These are phyloP conservation scores for Euura saliciscinereae DNA, from an alignment of 1,140 invertebrate genomes.

Conservation along the genomic window DNA sequence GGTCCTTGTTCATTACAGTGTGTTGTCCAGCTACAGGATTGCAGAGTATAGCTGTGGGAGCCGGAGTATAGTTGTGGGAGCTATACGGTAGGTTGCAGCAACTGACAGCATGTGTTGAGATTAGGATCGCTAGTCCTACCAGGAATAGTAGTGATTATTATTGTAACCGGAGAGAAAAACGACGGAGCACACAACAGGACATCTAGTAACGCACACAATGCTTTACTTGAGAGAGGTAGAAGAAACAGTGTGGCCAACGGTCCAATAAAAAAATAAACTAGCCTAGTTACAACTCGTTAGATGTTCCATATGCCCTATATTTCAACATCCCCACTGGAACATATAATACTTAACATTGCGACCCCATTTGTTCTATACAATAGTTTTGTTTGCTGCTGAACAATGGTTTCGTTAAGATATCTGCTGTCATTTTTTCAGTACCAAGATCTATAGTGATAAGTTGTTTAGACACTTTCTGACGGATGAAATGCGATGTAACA, in stretches of 20 bases:
- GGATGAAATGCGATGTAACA: conserved; percentile 2
- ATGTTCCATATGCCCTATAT: not conserved
- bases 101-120: too few relatives aligned
- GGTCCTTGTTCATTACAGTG: too few relatives aligned
- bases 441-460: conserved; percentile 28
- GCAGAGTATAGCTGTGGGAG: too few relatives aligned
- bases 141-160: too few relatives aligned
- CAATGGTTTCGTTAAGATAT: conserved; percentile 38
- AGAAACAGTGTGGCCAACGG: not conserved
- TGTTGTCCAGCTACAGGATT: too few relatives aligned
- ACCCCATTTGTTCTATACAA: not conserved
- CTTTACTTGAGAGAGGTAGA: not conserved
- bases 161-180: too few relatives aligned
- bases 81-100: too few relatives aligned
- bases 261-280: not conserved
- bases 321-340: not conserved
- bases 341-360: not conserved
- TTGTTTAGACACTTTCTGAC: conserved; percentile 22
- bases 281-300: not conserved
- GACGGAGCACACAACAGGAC: too few relatives aligned
- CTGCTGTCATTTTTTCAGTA: conserved; percentile 38
- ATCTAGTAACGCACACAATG: not conserved
- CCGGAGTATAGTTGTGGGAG: too few relatives aligned
- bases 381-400: not conserved
- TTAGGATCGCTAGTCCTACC: too few relatives aligned